Conservation (phyloP, 1,140 invertebrate species). For the Zaprionus inermis region DNA sequence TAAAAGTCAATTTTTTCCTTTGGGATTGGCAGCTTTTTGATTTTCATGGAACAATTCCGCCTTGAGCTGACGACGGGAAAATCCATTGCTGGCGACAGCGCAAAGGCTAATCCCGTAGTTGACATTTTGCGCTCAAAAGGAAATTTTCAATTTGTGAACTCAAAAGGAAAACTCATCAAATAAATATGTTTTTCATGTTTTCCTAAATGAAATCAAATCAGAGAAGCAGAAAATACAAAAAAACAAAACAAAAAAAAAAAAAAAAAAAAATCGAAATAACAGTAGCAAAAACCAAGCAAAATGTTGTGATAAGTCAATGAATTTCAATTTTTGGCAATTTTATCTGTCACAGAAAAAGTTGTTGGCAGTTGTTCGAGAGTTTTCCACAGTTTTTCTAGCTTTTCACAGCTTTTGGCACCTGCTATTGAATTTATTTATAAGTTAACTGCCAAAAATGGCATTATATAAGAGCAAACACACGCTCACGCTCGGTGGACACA, state of each 20-base stretch:
- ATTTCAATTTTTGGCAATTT: slow-evolving; percentile 8
- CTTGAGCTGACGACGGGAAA: slow-evolving; percentile 1
- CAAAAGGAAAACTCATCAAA: slow-evolving; percentile 9
- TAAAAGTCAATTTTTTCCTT: slow-evolving; percentile 10
- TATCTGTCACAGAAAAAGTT: not conserved
- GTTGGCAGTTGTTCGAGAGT: not conserved
- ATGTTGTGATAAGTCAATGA: slow-evolving; percentile 1
- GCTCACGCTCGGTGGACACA: not conserved
- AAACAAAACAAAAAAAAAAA: not conserved
- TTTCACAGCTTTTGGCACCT: slow-evolving; percentile 1
- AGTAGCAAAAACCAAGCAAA: not conserved
- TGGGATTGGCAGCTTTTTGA: not conserved
- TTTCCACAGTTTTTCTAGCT: not conserved
- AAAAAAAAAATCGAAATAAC: too few species aligned
- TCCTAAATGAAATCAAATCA: slow-evolving; percentile 4
- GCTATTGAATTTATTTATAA: slow-evolving; percentile 5
- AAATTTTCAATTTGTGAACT: slow-evolving; percentile 11
- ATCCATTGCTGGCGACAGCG: not conserved
- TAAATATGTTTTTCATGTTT: slow-evolving; percentile 5
- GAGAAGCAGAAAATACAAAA: not conserved
- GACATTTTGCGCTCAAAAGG: slow-evolving; percentile 8
- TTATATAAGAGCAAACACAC: not conserved
- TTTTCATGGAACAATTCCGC: slow-evolving; percentile 3
- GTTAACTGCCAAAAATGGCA: not conserved
- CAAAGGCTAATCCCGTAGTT: slow-evolving; percentile 6